A percentile compares a stretch with the other conserved stretches of the same genome.
phyloP scores from a whole-genome alignment of 37 sponge, comb jelly and placozoan genomes.

The Chondrilla cf. caribensis region DNA sequence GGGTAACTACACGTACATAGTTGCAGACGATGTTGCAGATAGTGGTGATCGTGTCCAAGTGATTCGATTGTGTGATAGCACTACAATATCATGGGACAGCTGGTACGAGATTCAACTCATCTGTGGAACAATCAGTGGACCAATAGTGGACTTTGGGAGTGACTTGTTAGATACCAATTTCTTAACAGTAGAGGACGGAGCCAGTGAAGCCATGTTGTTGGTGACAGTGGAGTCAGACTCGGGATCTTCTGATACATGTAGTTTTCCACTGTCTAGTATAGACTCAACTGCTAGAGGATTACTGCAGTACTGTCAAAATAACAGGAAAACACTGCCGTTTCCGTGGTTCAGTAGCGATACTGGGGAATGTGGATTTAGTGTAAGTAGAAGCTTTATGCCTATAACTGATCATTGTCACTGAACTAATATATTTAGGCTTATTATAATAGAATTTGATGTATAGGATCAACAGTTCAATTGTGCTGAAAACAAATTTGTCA shows the following conservation, averaged over 20 bases:
- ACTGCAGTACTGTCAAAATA: background rate
- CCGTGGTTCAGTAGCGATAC: background rate
- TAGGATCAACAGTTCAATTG: no score
- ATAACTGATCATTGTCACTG: no score
- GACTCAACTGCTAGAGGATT: background rate
- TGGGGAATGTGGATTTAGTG: background rate
- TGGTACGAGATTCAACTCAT: slow-evolving; percentile 15
- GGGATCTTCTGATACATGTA: background rate
- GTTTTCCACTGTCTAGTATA: background rate
- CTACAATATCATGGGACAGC: slow-evolving; percentile 4
- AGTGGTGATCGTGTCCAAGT: background rate
- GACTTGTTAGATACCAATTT: background rate
- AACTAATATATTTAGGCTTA: no score
- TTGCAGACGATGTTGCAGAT: background rate
- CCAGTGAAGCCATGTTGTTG: background rate
- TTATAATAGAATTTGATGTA: no score
- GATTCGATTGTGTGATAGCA: background rate
- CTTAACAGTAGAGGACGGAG: background rate
- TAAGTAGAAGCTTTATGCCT: no score
- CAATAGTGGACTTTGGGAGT: background rate
- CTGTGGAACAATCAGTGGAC: background rate
- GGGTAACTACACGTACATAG: background rate
- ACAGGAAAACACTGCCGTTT: background rate
- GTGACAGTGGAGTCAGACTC: background rate
- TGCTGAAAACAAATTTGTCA: no score